phyloP scores from a whole-genome alignment of 2,113 vertebrate genomes.

The Oncorhynchus keta region DNA sequence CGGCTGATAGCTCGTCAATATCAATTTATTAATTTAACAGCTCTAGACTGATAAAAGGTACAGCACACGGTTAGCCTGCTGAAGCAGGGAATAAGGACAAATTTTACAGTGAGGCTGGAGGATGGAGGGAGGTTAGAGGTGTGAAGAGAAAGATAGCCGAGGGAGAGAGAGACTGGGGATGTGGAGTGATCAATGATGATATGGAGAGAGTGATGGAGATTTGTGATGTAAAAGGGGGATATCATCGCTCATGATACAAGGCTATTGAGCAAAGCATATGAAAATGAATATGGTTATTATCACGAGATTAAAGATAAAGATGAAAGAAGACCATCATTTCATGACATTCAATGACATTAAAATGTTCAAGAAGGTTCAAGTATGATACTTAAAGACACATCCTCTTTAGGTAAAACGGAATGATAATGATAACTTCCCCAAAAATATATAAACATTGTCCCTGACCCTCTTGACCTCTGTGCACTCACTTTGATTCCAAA shows the following conservation, averaged over 20 bases:
- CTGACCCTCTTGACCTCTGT: conserved; percentile 55
- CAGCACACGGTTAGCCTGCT: conserved; percentile 63
- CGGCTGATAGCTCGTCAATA: conserved; percentile 79
- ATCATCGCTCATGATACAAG: conserved; percentile 64
- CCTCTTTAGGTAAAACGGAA: conserved; percentile 15
- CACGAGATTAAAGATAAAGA: conserved; percentile 69
- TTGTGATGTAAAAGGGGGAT: conserved; percentile 31
- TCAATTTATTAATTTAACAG: conserved; percentile 82
- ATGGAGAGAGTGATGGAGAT: conserved; percentile 45
- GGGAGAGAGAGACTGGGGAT: conserved; percentile 19
- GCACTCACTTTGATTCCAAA: conserved; percentile 53
- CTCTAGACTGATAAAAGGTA: conserved; percentile 78
- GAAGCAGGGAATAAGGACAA: conserved; percentile 59
- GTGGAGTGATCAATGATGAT: conserved; percentile 58
- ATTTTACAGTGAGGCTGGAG: conserved; percentile 58
- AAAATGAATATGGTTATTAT: conserved; percentile 74
- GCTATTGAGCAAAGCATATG: conserved; percentile 63
- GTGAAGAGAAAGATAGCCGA: conserved; percentile 39
- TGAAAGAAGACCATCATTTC: conserved; percentile 48
- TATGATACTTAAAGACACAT: conserved; percentile 4
- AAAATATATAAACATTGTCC: conserved; percentile 38
- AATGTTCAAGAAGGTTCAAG: conserved; percentile 48
- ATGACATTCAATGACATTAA: conserved; percentile 54
- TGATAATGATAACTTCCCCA: neutral
- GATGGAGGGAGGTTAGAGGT: conserved; percentile 31